A percentile compares a stretch with the other conserved stretches of the same genome.
Evolutionary conservation across 1,140 invertebrate species (phyloP).

Genomic region (Contarinia nasturtii): DNA sequence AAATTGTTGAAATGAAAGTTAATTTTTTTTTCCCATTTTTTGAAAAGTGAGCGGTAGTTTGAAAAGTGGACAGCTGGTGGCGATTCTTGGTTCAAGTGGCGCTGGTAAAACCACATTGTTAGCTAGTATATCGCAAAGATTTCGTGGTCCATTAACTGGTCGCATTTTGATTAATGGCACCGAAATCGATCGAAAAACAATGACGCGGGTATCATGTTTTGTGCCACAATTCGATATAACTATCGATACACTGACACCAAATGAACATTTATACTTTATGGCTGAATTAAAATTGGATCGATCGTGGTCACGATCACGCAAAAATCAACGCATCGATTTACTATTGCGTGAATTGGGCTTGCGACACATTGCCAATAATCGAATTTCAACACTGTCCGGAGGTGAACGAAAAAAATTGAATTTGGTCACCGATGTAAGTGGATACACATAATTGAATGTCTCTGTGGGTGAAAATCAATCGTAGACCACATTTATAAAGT

Average conservation of each 20-base stretch:
- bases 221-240: constrained; percentile 51
- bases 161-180: constrained; percentile 47
- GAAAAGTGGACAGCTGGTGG: constrained; percentile 20
- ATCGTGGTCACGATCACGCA: constrained; percentile 20
- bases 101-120: constrained; percentile 52
- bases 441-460: too few relatives aligned
- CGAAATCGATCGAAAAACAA: constrained; percentile 33
- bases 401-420: constrained; percentile 75
- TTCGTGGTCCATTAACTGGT: constrained; percentile 36
- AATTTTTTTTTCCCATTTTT: too few relatives aligned
- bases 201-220: constrained; percentile 49
- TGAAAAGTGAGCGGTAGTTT: too few relatives aligned
- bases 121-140: constrained; percentile 42
- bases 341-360: constrained; percentile 41
- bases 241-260: constrained; percentile 42
- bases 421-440: constrained; percentile 63
- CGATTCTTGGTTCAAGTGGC: constrained; percentile 29
- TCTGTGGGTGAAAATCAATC: too few relatives aligned
- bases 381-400: constrained; percentile 49
- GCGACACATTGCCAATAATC: constrained; percentile 40
- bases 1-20: too few relatives aligned
- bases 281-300: constrained; percentile 34
- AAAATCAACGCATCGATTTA: constrained; percentile 25
- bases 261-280: constrained; percentile 59
- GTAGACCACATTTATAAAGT: too few relatives aligned